phyloP scores from a whole-genome alignment of 2,888 invertebrate genomes.

The Crossocerus cetratus region DNA sequence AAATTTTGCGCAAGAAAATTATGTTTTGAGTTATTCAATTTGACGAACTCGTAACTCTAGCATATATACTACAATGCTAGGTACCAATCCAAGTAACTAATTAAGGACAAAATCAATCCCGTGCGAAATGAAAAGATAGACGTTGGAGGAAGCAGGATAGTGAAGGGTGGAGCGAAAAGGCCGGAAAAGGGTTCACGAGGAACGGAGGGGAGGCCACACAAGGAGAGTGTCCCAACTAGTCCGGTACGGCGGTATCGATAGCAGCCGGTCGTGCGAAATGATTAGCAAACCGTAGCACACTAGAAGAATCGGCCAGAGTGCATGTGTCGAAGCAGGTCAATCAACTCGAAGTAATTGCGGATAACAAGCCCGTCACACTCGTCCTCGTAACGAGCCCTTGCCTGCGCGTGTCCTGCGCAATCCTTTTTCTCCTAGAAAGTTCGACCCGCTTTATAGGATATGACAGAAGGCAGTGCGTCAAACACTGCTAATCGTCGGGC shows the following conservation, averaged over 20 bases:
- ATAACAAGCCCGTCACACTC: constrained; percentile 29
- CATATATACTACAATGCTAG: too few species aligned
- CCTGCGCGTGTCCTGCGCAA: constrained; percentile 5
- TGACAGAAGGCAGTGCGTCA: too few species aligned
- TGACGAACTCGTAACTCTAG: too few species aligned
- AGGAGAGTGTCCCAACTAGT: constrained; percentile 33
- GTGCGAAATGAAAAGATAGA: constrained; percentile 20
- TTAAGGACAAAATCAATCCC: constrained; percentile 15
- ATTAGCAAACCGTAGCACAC: constrained; percentile 68
- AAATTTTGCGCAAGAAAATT: too few species aligned
- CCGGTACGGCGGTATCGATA: constrained; percentile 43
- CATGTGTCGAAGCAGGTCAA: constrained; percentile 60
- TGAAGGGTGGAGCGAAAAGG: background rate
- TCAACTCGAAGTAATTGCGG: constrained; percentile 62
- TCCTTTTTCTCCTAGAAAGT: too few species aligned
- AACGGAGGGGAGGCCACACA: constrained; percentile 28
- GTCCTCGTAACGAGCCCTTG: constrained; percentile 23
- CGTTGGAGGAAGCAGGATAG: constrained; percentile 11
- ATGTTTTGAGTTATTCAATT: too few species aligned
- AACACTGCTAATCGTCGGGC: background rate
- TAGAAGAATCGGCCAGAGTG: constrained; percentile 55
- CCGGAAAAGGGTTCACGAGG: constrained; percentile 12
- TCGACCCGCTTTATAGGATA: too few species aligned
- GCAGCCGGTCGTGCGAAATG: constrained; percentile 68
- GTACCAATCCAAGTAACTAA: too few species aligned